phyloP scores from a whole-genome alignment of 2,797 vertebrate species.

The Steatocranus sp. region DNA sequence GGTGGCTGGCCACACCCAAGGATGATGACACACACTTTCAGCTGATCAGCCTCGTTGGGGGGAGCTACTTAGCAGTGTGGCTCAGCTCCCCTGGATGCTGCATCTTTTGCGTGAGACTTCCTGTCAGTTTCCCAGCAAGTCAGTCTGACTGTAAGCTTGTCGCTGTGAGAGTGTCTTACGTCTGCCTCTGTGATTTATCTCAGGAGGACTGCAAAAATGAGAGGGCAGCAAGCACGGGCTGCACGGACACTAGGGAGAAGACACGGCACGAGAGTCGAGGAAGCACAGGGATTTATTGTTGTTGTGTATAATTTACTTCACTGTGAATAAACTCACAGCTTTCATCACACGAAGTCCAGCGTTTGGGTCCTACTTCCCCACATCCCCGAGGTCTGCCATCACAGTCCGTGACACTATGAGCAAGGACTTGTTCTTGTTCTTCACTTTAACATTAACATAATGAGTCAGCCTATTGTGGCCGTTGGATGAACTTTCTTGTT shows the following conservation, averaged over 20 bases:
- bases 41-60: accelerated
- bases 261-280: accelerated
- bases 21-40: neutral
- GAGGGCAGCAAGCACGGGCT: neutral
- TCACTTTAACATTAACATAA: neutral
- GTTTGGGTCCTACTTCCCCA: neutral
- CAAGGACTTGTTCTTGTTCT: neutral
- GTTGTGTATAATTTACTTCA: neutral
- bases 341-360: neutral
- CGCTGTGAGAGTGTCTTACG: accelerated
- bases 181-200: neutral
- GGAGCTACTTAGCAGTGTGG: neutral
- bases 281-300: neutral
- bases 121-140: neutral
- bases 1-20: neutral
- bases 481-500: neutral
- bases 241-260: neutral
- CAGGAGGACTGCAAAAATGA: neutral
- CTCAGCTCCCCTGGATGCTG: neutral
- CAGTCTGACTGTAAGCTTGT: neutral
- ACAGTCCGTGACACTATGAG: neutral
- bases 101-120: accelerated
- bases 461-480: neutral
- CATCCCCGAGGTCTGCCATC: neutral
- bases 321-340: neutral